Evolutionary conservation across 2,113 vertebrate species (phyloP).

Genomic region (Myrmecophaga tridactyla): DNA sequence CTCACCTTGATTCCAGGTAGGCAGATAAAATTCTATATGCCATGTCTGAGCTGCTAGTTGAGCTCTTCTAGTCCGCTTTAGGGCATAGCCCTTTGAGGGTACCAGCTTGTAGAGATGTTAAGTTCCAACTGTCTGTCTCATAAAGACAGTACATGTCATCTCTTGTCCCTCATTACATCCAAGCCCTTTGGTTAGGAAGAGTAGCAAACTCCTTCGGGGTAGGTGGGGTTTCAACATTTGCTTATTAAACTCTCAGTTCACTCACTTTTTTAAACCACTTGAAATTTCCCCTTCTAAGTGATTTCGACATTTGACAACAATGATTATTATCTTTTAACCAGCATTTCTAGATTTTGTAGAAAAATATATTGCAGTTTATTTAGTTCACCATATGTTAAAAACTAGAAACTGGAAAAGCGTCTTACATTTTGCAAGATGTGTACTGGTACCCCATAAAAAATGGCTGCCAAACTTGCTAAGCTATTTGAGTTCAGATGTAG

Average conservation of each 20-base stretch:
- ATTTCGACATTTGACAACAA: neutral
- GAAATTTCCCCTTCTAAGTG: neutral
- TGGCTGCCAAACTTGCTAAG: neutral
- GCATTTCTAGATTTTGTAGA: neutral
- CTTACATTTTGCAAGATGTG: neutral
- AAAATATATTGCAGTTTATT: neutral
- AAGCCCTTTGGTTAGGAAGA: neutral
- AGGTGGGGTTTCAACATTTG: neutral
- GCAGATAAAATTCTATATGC: neutral
- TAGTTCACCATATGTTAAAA: neutral
- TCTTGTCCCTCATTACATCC: neutral
- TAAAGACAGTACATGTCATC: neutral
- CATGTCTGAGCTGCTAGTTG: neutral
- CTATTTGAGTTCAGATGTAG: neutral
- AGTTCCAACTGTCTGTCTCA: neutral
- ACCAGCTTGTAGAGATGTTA: neutral
- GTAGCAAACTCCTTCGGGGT: neutral
- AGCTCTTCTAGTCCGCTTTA: neutral
- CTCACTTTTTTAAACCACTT: neutral
- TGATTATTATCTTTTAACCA: neutral
- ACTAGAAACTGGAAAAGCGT: neutral
- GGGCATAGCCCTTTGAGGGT: neutral
- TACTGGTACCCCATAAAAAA: neutral
- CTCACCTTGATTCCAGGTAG: neutral
- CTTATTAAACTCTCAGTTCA: neutral